Percentiles rank a stretch among this genome's conserved stretches.
These are phyloP conservation scores for Eristalinus aeneus DNA, from an alignment of 2,888 invertebrate species.

Conservation along the genomic window DNA sequence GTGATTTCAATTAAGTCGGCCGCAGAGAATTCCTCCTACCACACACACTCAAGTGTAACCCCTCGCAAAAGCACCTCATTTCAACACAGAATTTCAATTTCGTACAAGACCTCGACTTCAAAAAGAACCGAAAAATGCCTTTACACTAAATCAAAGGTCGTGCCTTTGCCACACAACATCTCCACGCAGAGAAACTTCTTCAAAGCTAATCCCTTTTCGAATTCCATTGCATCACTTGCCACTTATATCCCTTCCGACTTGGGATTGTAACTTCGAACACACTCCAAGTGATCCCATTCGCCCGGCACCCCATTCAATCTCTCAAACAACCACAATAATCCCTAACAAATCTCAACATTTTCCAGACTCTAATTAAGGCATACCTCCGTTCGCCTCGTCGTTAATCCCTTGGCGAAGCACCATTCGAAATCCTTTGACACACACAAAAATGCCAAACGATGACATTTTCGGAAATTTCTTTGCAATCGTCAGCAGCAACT, in stretches of 20 bases:
- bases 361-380: background rate
- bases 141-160: background rate
- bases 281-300: background rate
- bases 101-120: background rate
- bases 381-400: background rate
- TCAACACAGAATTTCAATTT: background rate
- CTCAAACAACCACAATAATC: background rate
- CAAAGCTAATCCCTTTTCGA: background rate
- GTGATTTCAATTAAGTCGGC: background rate
- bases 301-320: background rate
- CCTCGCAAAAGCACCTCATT: background rate
- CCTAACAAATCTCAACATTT: background rate
- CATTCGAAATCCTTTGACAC: slow-evolving; percentile 2
- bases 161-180: background rate
- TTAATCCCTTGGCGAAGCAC: background rate
- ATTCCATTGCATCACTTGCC: background rate
- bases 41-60: background rate
- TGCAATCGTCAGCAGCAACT: background rate
- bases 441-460: slow-evolving; percentile 19
- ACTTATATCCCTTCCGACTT: background rate
- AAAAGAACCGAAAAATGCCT: background rate
- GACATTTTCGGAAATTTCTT: slow-evolving; percentile 13
- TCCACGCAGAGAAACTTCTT: background rate
- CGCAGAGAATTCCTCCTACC: background rate
- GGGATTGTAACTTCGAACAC: background rate